Evolutionary conservation across 2,888 invertebrate genomes (phyloP), one percentile per base, ranked within the genome.

Genomic region (Callimorpha dominula): DNA sequence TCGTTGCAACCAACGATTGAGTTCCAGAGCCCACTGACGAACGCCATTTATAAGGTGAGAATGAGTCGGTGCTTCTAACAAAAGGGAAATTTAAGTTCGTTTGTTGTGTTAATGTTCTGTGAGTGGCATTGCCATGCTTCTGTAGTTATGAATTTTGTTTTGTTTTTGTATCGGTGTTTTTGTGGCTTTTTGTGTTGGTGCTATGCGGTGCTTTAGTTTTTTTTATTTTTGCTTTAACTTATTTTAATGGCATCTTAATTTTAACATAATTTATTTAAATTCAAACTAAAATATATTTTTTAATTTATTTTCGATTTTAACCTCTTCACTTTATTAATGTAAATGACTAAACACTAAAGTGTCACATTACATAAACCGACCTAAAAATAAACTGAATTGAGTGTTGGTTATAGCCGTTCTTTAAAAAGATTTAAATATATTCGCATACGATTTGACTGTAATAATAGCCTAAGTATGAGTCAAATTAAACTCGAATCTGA

Each of bases 1-100:
- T 94, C 95, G 89, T 88, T 93, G 78, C 85, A 85, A 49, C 95
- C 95, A 86, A 95, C 94, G 88, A 95, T 88, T 63, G 95, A 94
- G 85, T 95, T 95, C 95, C 95, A 95, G 60, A 95, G 90, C 66
- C 90, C 95, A 82, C 90, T 94, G 91, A 95, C 93, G 90, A 95
- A 95, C 90, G 95, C 95, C 95, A 95, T 95, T 93, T 93, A 94
- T 89, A 68, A 68, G 63, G 85, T 82, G 75, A 78, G 83, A 78
- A 74, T 83, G 60, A 81, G 85, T 87, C 84, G 77, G 74, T 65
- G 75, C 85, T 83, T 84, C 83, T 83, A 75, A 60, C 52, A 74
- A 62, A 78, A 82, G 73, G 82, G 69, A 77, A 50, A 20, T 74
- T 83, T 80, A 78, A 66, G 62, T 69, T 66, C 77, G 81, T 81